phyloP scores from a whole-genome alignment of 2,797 vertebrate species.

The Pantherophis alleghaniensis region DNA sequence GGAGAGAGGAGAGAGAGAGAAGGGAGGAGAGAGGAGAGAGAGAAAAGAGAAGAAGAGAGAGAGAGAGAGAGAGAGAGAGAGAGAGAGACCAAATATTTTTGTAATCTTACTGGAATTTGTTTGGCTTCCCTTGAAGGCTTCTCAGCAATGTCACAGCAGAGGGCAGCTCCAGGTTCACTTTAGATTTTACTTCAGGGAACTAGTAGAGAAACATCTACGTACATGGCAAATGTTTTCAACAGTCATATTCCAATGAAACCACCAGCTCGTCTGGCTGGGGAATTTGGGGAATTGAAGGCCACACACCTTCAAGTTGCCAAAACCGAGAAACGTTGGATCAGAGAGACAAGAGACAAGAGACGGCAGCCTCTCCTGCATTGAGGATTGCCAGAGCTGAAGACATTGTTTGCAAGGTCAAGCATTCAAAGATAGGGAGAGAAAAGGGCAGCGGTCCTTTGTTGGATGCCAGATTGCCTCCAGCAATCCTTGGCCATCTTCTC shows the following conservation, averaged over 20 bases:
- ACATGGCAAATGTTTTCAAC: background rate
- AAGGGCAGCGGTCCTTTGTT: fast-evolving
- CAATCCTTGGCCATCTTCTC: background rate
- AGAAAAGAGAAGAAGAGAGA: no score
- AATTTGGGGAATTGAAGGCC: background rate
- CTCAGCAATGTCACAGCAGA: background rate
- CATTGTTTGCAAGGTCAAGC: background rate
- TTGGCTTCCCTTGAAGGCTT: background rate
- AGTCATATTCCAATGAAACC: background rate
- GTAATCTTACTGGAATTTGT: background rate
- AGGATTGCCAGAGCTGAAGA: background rate
- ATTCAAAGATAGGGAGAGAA: background rate
- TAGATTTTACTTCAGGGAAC: background rate
- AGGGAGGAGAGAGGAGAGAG: no score
- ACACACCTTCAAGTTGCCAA: background rate
- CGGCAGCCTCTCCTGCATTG: background rate
- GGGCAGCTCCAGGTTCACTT: background rate
- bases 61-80: no score
- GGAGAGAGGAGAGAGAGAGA: no score
- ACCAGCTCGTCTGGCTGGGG: background rate
- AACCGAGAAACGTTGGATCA: background rate
- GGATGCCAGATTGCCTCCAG: background rate
- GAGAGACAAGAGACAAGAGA: background rate
- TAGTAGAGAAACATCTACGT: background rate
- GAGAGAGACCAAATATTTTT: background rate